phyloP scores from a whole-genome alignment of 2,797 vertebrate genomes.

The Threskiornis aethiopicus region DNA sequence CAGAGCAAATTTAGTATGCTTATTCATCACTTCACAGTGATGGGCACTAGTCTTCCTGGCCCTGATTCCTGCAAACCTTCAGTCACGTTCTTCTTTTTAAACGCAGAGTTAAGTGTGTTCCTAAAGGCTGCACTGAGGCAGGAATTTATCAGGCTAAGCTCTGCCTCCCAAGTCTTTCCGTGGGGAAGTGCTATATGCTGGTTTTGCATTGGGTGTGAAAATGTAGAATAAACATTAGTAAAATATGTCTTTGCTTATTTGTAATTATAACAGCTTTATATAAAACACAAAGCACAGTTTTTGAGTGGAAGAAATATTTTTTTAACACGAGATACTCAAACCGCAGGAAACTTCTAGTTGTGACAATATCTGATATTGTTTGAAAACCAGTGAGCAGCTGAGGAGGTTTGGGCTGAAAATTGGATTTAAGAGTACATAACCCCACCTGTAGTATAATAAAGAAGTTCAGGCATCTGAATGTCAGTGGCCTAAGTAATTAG shows the following conservation, averaged over 20 bases:
- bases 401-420: background rate
- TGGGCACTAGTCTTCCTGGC: background rate
- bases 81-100: background rate
- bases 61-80: background rate
- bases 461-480: background rate
- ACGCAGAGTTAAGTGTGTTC: background rate
- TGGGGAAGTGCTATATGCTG: background rate
- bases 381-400: background rate
- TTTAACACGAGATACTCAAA: background rate
- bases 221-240: background rate
- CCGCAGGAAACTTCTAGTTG: background rate
- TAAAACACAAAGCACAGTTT: background rate
- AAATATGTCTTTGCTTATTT: background rate
- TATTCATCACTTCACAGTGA: background rate
- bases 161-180: background rate
- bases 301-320: background rate
- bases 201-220: background rate
- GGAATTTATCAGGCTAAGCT: background rate
- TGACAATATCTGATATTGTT: background rate
- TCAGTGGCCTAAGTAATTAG: background rate
- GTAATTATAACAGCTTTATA: background rate
- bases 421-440: background rate
- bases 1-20: background rate
- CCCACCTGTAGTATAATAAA: background rate
- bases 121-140: background rate